phyloP scores from a whole-genome alignment of 2,113 vertebrate genomes.

The Cephalopholis sonnerati region DNA sequence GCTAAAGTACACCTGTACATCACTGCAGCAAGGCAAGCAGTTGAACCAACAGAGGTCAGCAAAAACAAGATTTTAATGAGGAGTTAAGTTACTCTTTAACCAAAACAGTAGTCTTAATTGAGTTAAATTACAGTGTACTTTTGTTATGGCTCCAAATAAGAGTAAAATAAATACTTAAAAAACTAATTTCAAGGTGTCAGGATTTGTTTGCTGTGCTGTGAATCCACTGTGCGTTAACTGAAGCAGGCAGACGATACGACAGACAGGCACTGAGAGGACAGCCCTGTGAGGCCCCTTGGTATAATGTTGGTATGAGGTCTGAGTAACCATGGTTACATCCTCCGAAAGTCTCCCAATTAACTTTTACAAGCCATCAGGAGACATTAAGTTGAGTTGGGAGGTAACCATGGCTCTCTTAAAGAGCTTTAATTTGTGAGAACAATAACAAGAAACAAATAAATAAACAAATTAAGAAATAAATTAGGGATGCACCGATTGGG shows the following conservation, averaged over 20 bases:
- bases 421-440: constrained; percentile 64
- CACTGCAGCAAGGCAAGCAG: background rate
- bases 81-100: background rate
- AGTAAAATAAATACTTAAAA: background rate
- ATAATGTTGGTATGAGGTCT: constrained; percentile 30
- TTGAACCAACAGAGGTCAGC: background rate
- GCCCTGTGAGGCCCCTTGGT: constrained; percentile 90
- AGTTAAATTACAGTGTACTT: too few relatives aligned
- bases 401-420: constrained; percentile 69
- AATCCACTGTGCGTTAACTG: constrained; percentile 76
- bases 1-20: background rate
- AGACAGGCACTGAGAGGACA: constrained; percentile 94
- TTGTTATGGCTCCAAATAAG: background rate
- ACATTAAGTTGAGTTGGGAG: constrained; percentile 12
- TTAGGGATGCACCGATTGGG: background rate
- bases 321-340: constrained; percentile 78
- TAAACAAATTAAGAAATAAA: background rate
- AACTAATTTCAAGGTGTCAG: background rate
- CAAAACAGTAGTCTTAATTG: too few relatives aligned
- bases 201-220: constrained; percentile 55
- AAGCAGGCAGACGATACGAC: constrained; percentile 65
- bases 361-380: constrained; percentile 23
- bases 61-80: background rate
- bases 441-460: constrained; percentile 9
- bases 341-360: constrained; percentile 23